Evolutionary conservation across 2,888 invertebrate species (phyloP), one percentile per base, ranked within the genome.

Genomic region (Erynnis tages): DNA sequence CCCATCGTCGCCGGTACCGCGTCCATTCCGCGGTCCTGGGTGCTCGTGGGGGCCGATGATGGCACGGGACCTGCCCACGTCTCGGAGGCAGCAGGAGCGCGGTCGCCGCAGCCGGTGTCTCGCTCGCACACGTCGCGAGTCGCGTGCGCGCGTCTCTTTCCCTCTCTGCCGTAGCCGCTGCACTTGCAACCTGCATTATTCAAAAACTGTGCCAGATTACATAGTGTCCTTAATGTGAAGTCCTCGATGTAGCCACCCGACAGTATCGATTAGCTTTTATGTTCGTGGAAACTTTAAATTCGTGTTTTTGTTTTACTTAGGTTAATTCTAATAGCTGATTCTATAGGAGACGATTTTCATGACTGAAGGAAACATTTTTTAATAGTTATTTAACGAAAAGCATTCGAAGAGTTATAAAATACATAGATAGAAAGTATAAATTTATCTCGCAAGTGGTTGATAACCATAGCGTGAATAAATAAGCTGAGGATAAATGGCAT

Each of bases 121-220:
- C 76, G 58, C 69, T 83, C 80, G 60, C 78, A 62, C 71, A 67
- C 62, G 54, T 55, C 54, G 50, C 53, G 37, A 40, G 48, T 57
- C 56, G 55, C 61, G 47, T 56, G 59, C 59, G 59, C 67, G 62
- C 63, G 55, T 67, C 68, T 66, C 63, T 73, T 76, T 71, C 78
- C 63, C 72, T 78, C 73, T 78, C 76, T 60, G 59, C 58, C 66
- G 71, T 71, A 76, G 63, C 69, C 68, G 71, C 69, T 86, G 84
- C 85, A 85, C 79, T 76, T 82, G 83, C 84, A 79, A 67, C 63
- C 71, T 73, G 79, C 74, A 76, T 74, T 76, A 74, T 72, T 70
- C 67, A 67, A 66, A 69, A 70, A 69, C 68, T 67, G 71, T 75
- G 68, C 65, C 63, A 63, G 64, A 55, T 65, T 65, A 67, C 52